phyloP scores from a whole-genome alignment of 2,888 invertebrate genomes.

The Cataglyphis albicans region DNA sequence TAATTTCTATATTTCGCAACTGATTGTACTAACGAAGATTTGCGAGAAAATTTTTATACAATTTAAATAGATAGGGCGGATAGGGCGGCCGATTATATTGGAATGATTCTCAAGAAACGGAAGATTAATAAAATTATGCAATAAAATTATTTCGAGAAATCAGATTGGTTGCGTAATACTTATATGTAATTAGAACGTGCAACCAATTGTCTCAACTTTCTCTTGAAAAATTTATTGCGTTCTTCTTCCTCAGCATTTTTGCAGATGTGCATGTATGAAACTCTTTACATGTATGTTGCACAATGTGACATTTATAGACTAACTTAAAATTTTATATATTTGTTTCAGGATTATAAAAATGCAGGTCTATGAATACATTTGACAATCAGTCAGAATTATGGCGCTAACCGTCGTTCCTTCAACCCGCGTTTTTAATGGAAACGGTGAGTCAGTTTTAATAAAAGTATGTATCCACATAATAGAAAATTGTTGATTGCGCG shows the following conservation, averaged over 20 bases:
- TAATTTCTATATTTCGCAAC: constrained; percentile 10
- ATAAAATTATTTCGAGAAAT: constrained; percentile 59
- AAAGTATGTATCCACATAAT: constrained; percentile 23
- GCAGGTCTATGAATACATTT: constrained; percentile 50
- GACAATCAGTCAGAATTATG: constrained; percentile 75
- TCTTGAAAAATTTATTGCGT: constrained; percentile 16
- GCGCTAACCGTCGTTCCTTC: constrained; percentile 82
- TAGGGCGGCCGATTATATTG: neutral
- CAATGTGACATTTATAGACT: constrained; percentile 16
- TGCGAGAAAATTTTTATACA: constrained; percentile 9
- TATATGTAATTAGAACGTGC: constrained; percentile 46
- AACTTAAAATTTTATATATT: constrained; percentile 21
- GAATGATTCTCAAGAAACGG: neutral
- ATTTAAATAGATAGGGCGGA: constrained; percentile 4
- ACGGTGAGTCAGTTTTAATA: constrained; percentile 76
- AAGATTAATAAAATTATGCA: constrained; percentile 65
- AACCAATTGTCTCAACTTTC: constrained; percentile 21
- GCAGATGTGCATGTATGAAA: neutral
- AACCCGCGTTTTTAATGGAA: constrained; percentile 82
- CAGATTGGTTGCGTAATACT: constrained; percentile 23
- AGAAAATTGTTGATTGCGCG: neutral
- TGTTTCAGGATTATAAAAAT: constrained; percentile 73
- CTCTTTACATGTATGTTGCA: neutral
- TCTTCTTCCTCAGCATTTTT: constrained; percentile 23
- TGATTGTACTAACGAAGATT: neutral